Base-by-base conservation (phyloP, 2,113 vertebrate genomes). In the Girardinichthys multiradiatus region DNA sequence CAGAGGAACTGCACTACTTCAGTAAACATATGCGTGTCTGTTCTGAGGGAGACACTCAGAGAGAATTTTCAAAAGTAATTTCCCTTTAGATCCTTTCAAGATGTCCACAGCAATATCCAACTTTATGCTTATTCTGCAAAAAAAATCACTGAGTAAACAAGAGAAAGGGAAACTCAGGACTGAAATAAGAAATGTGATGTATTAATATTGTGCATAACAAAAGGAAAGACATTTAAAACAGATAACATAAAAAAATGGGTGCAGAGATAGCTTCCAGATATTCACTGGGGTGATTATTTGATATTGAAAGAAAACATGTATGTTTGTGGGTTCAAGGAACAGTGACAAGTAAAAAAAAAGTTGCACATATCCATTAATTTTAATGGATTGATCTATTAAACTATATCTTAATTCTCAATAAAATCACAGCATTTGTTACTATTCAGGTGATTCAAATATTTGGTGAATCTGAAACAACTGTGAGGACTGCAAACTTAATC, bases 91-190 rank as follows among this genome's bases (percentile, higher is more conserved):
- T 66, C 72, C 59, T 71, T 83, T 82, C 15, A 75, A 72, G 63
- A 72, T 51, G 65, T 78, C 68, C 69, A 48, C 15, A 72, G 72
- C 64, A 58, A 87, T 54, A 74, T 65, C 31, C n/a, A 76, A 80
- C 27, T 54, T 37, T 65, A 67, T 74, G 70, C 33, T 68, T 61
- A 48, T 57, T 30, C 37, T 74, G 82, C 73, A 79, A 65, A 83
- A 79, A 30, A 15, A 58, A 33, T 1, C 42, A 45, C 14, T 19
- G 42, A 45, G 5, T 45, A 45, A 45, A 19, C 42, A 45, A 15
- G 5, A 45, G 19, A 45, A 19, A 19, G 4, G 19, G 62, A 45
- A 65, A 42, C 65, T 59, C 17, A 31, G 30, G 65, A 35, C 51
- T 59, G 8, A 6, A 67, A 74, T 57, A 31, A 77, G 70, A 68